Conservation (phyloP, 53 echinoderm and acorn worm genomes). For the Patiria pectinifera region DNA sequence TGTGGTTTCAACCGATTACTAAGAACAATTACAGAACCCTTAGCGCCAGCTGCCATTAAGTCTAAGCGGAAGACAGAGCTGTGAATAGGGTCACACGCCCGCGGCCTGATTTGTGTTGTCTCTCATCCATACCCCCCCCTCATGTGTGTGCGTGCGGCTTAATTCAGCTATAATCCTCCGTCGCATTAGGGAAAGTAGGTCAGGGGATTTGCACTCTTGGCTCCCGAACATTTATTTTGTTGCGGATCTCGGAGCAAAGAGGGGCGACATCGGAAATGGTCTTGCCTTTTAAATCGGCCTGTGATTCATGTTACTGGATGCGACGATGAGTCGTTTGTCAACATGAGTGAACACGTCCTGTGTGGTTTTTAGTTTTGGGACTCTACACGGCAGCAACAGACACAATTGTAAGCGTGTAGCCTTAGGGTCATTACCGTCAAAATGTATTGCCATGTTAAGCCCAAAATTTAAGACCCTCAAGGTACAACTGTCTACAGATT, state of each 20-base stretch:
- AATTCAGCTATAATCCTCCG: background rate
- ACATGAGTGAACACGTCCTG: background rate
- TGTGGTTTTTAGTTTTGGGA: background rate
- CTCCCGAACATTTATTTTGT: background rate
- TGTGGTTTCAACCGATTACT: slow-evolving; percentile 2
- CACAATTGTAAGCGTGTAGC: too few relatives aligned
- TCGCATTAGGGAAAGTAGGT: slow-evolving; percentile 8
- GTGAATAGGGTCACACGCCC: slow-evolving; percentile 53
- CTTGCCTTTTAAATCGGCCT: background rate
- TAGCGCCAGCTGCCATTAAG: slow-evolving; percentile 13
- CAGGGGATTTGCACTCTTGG: background rate
- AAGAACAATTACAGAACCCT: background rate
- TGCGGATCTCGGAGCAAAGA: background rate
- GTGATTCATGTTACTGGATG: background rate
- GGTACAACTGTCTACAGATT: too few relatives aligned
- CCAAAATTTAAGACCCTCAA: too few relatives aligned
- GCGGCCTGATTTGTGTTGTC: slow-evolving; percentile 6
- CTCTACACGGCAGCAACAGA: background rate
- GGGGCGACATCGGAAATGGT: background rate
- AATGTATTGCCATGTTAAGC: too few relatives aligned
- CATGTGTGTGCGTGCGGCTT: background rate
- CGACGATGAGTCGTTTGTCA: background rate
- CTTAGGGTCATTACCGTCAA: too few relatives aligned
- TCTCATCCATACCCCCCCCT: background rate
- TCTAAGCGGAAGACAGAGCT: slow-evolving; percentile 15